phyloP scores from a whole-genome alignment of 2,113 vertebrate species.

The Megalops atlanticus region DNA sequence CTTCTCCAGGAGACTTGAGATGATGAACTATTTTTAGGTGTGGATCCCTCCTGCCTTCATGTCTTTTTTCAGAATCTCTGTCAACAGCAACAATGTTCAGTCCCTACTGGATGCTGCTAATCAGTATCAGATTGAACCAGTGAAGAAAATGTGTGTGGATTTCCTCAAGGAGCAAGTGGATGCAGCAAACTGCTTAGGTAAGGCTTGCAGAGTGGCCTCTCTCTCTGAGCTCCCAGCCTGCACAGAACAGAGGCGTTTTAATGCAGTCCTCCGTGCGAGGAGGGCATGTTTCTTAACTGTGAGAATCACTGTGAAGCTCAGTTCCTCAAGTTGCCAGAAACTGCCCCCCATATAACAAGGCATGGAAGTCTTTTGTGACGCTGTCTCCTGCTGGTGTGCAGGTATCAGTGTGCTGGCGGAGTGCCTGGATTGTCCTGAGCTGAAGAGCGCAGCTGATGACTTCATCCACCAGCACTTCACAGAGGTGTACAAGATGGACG shows the following conservation, averaged over 20 bases:
- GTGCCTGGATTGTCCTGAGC: conserved; percentile 83
- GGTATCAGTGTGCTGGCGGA: conserved; percentile 87
- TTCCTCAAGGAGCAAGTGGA: conserved; percentile 97
- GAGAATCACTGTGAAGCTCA: not conserved
- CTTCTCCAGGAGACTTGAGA: not conserved
- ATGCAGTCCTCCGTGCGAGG: too few species aligned
- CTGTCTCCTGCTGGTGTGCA: conserved; percentile 36
- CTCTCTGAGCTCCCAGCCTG: not conserved
- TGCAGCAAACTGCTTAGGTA: conserved; percentile 95
- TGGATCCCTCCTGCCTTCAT: conserved; percentile 5
- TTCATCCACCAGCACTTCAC: conserved; percentile 90
- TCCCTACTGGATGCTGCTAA: conserved; percentile 95
- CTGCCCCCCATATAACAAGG: too few species aligned
- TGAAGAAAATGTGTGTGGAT: conserved; percentile 98
- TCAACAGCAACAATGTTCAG: conserved; percentile 97
- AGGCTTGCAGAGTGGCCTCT: not conserved
- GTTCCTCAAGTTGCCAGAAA: too few species aligned
- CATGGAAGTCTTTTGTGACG: too few species aligned
- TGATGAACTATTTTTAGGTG: not conserved
- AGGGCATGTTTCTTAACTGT: not conserved
- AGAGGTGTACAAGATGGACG: conserved; percentile 87
- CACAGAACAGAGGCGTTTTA: too few species aligned
- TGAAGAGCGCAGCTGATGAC: conserved; percentile 84
- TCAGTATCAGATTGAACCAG: conserved; percentile 98
- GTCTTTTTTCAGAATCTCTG: conserved; percentile 82